Conservation (phyloP, 2,113 vertebrate species). For the Peromyscus maniculatus region DNA sequence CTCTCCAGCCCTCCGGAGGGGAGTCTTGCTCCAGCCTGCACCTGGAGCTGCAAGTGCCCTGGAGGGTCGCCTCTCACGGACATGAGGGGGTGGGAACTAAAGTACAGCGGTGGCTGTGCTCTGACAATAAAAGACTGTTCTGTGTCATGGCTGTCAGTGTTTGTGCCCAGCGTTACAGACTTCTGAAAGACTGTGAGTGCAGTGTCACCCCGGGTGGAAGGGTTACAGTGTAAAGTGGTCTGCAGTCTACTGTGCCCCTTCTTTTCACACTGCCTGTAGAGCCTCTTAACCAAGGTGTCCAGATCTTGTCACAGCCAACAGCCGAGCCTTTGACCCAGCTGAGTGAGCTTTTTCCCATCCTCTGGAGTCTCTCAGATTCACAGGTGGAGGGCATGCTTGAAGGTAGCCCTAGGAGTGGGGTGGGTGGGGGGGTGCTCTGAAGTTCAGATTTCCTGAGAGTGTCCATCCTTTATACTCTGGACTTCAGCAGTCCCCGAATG, state of each 20-base stretch:
- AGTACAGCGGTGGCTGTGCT: not conserved
- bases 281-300: not conserved
- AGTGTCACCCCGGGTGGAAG: not conserved
- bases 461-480: not conserved
- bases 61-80: not conserved
- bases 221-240: not conserved
- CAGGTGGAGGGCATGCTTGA: not conserved
- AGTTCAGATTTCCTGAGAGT: not conserved
- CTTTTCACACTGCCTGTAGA: not conserved
- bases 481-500: not conserved
- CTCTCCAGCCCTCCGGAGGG: too few relatives aligned
- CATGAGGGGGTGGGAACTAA: too few relatives aligned
- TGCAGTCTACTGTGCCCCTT: not conserved
- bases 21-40: not conserved
- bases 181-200: not conserved
- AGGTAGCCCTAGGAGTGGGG: not conserved
- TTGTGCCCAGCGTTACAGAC: not conserved
- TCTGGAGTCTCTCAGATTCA: not conserved
- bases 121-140: conserved; percentile 58
- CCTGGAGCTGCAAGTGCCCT: not conserved
- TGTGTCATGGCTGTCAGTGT: not conserved
- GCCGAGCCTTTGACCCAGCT: not conserved
- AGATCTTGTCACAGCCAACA: not conserved
- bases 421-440: fast-evolving
- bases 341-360: not conserved